Evolutionary conservation across 2,888 invertebrate species (phyloP), one percentile per base, ranked within the genome.

Genomic region (Drosophila glabriapex): DNA sequence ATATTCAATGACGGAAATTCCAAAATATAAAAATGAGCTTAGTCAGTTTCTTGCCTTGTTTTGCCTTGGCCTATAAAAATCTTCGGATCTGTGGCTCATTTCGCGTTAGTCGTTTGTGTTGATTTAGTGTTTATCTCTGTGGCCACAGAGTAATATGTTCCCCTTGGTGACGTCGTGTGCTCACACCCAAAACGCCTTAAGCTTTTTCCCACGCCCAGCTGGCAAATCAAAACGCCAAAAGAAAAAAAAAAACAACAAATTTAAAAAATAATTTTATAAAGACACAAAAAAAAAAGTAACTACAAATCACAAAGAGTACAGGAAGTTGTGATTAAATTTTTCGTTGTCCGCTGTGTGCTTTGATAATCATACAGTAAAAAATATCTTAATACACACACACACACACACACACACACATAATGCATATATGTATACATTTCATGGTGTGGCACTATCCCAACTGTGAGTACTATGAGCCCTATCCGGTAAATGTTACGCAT

Each of bases 191-290:
- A 75, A 25, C 65, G 87, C 77, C 90, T 78, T 73, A 73, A 87
- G 85, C 88, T 82, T 89, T 88, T 85, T 90, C 90, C 89, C 89
- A 90, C 89, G 90, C 83, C 86, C 80, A 73, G 85, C 67, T 68
- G 64, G 61, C 68, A 78, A 85, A 83, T 72, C 80, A 74, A 70
- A 77, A 52, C 69, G 54, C 28, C n/a, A 43, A 72, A 49, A 58
- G 9, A 56, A 46, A 66, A 59, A 46, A 46, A 49, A 33, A 52
- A 35, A 68, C 35, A 65, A 67, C 29, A 37, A 60, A 60, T 50
- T 61, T 43, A 68, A 59, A 46, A 61, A 65, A 79, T 54, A 61
- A 66, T 70, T 72, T 55, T 59, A 60, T 55, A 54, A 59, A 37
- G 63, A 68, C 41, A 60, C 22, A 63, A 53, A 65, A 50, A 50